Conservation (phyloP, 2,113 vertebrate genomes). For the Cyprinodon tularosa region DNA sequence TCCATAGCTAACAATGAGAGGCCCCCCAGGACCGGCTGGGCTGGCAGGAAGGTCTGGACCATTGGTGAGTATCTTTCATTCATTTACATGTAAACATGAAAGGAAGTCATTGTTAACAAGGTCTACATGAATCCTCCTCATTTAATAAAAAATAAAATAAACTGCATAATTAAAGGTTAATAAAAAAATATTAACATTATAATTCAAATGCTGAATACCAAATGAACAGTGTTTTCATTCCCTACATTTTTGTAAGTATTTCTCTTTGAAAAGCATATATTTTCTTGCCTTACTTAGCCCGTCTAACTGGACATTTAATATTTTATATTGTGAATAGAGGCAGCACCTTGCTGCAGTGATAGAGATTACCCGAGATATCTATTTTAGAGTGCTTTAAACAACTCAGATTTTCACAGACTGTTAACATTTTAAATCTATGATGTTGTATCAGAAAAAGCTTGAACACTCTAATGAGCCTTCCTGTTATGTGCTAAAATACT, state of each 20-base stretch:
- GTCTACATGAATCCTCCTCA: background rate
- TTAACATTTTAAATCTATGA: background rate
- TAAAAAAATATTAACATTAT: no score
- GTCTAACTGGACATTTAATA: background rate
- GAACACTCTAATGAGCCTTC: background rate
- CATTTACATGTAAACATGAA: background rate
- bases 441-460: background rate
- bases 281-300: background rate
- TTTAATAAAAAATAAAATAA: no score
- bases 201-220: background rate
- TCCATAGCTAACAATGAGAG: constrained; percentile 91
- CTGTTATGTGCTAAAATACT: background rate
- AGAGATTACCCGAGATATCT: background rate
- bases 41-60: constrained; percentile 93
- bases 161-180: no score
- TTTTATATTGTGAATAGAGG: background rate
- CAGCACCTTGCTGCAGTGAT: background rate
- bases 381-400: background rate
- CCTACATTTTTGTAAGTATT: background rate
- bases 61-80: constrained; percentile 83
- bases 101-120: background rate
- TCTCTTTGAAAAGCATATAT: background rate
- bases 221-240: background rate
- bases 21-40: constrained; percentile 90
- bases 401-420: background rate